A percentile compares a stretch with the other conserved stretches of the same genome.
phyloP scores from a whole-genome alignment of 2,113 vertebrate species.

The Anarrhichthys ocellatus region DNA sequence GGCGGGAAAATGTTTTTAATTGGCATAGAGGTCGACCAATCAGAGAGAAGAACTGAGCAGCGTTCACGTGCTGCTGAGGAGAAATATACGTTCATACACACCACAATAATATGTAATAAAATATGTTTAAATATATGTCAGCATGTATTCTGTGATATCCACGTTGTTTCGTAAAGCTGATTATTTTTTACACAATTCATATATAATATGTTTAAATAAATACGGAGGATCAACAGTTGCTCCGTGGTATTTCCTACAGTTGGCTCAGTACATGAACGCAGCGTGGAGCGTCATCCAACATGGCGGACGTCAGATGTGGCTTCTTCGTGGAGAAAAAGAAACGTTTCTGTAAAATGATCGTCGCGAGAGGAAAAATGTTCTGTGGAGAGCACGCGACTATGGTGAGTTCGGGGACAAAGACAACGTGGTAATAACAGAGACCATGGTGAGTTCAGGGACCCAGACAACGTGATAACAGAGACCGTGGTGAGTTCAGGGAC shows the following conservation, averaged over 20 bases:
- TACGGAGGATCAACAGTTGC: background rate
- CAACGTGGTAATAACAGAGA: no score
- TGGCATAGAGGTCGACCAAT: constrained; percentile 34
- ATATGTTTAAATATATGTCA: background rate
- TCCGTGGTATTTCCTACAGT: background rate
- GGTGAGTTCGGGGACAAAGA: constrained; percentile 66
- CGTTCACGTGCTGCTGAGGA: background rate
- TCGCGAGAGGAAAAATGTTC: constrained; percentile 83
- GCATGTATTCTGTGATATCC: background rate
- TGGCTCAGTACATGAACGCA: background rate
- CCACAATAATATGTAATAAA: background rate
- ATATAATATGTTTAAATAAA: background rate
- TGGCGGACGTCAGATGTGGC: constrained; percentile 81
- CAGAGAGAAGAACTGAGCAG: background rate
- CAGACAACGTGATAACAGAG: background rate
- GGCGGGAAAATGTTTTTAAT: constrained; percentile 17
- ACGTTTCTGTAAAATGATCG: constrained; percentile 94
- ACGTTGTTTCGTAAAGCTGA: background rate
- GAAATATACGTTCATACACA: background rate
- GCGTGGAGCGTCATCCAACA: constrained; percentile 51
- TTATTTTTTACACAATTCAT: background rate
- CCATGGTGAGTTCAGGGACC: background rate
- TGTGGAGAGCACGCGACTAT: constrained; percentile 90
- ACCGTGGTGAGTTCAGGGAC: background rate
- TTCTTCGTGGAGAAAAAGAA: constrained; percentile 90